Conservation (phyloP, 2,113 vertebrate species). For the Euleptes europaea region DNA sequence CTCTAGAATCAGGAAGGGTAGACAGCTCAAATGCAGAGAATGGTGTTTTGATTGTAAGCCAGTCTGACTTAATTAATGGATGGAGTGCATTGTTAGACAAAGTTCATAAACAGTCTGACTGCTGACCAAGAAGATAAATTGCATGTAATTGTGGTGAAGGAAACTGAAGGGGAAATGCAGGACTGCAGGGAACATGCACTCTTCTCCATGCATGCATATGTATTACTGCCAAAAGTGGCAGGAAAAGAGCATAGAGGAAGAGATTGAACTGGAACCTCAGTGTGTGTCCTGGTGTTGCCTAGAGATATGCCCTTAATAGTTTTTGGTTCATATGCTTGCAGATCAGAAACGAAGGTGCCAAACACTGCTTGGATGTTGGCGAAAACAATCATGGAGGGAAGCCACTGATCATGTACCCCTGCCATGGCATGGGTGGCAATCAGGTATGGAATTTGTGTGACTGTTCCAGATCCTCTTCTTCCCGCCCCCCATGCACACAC, state of each 20-base stretch:
- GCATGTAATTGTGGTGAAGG: neutral
- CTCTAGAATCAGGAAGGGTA: neutral
- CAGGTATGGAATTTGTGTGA: conserved; percentile 79
- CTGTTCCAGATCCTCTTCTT: rapidly evolving
- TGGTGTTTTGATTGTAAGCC: neutral
- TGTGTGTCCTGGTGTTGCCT: too few relatives aligned
- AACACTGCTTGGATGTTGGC: conserved; percentile 88
- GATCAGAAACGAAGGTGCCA: conserved; percentile 84
- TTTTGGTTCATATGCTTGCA: conserved; percentile 52
- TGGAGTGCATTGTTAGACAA: neutral
- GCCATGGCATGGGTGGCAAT: conserved; percentile 96
- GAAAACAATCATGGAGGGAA: conserved; percentile 89
- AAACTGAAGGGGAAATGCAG: neutral
- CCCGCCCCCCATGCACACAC: neutral
- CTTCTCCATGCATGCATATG: neutral
- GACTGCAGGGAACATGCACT: neutral
- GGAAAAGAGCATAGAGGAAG: neutral
- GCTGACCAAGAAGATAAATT: neutral
- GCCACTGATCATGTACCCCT: conserved; percentile 89
- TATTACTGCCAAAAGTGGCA: neutral
- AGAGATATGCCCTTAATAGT: neutral
- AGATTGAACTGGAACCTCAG: neutral
- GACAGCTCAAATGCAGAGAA: neutral
- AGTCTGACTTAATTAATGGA: neutral
- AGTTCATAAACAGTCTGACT: neutral